Evolutionary conservation across 1,140 invertebrate species (phyloP).

Genomic region (Megalopta genalis): DNA sequence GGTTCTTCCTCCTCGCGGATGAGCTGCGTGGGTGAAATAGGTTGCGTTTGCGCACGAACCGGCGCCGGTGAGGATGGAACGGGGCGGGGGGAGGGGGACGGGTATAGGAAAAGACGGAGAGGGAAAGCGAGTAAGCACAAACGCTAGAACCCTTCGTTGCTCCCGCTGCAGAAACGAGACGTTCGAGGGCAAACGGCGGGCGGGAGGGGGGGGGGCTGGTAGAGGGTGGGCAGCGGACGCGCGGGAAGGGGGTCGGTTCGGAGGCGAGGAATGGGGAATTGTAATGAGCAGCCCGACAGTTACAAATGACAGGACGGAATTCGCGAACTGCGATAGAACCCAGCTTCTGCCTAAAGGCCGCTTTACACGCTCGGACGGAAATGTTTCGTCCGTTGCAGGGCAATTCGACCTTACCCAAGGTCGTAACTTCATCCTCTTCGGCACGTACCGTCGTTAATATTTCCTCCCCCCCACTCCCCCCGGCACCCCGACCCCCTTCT

Average conservation of each 20-base stretch:
- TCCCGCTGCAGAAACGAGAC: constrained; percentile 57
- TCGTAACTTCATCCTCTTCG: constrained; percentile 57
- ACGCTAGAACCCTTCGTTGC: constrained; percentile 47
- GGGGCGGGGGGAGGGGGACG: neutral
- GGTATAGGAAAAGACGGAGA: constrained; percentile 19
- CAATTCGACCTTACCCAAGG: constrained; percentile 63
- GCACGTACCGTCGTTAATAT: constrained; percentile 37
- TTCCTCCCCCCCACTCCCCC: constrained; percentile 39
- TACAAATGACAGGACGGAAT: constrained; percentile 81
- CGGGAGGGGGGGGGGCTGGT: no score
- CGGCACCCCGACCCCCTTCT: no score
- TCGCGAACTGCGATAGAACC: constrained; percentile 79
- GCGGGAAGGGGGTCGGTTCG: constrained; percentile 62
- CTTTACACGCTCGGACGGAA: constrained; percentile 65
- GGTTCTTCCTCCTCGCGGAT: constrained; percentile 5
- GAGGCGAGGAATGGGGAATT: constrained; percentile 79
- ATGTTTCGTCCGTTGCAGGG: constrained; percentile 66
- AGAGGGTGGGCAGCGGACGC: constrained; percentile 24
- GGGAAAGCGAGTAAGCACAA: constrained; percentile 39
- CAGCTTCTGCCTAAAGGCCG: constrained; percentile 76
- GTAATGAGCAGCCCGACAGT: constrained; percentile 81
- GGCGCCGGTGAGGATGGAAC: no score
- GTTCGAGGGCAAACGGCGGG: constrained; percentile 34
- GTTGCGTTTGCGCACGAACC: constrained; percentile 50
- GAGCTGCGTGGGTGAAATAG: constrained; percentile 42